These are phyloP conservation scores for Galeopsomyia nigrocyanea DNA, from an alignment of 2,888 invertebrate species.

Conservation along the genomic window DNA sequence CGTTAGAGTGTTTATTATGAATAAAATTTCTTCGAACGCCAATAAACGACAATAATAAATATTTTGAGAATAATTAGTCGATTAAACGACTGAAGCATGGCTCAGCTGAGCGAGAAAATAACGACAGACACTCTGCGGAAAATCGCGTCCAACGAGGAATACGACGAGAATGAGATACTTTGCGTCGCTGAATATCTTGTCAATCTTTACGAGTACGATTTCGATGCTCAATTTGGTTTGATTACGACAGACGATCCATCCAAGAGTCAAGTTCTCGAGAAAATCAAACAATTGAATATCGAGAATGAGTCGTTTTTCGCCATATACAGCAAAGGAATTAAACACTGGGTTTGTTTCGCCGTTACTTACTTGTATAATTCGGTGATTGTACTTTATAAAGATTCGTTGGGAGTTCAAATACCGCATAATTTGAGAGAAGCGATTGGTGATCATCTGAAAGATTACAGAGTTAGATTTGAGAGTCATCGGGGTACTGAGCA, in stretches of 20 bases:
- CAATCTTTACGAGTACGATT: constrained; percentile 40
- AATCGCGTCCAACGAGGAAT: constrained; percentile 47
- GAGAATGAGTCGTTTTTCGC: constrained; percentile 33
- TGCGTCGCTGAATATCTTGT: constrained; percentile 44
- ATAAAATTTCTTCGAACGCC: no score
- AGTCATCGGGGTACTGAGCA: constrained; percentile 45
- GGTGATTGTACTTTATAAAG: constrained; percentile 42
- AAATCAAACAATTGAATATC: constrained; percentile 15
- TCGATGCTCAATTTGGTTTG: constrained; percentile 38
- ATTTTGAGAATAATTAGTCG: not conserved
- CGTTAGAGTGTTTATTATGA: no score
- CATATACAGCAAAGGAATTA: constrained; percentile 20
- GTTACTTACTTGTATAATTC: constrained; percentile 26
- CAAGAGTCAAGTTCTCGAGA: constrained; percentile 3
- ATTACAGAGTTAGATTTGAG: constrained; percentile 33
- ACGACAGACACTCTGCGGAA: constrained; percentile 43
- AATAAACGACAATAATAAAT: no score
- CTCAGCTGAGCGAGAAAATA: constrained; percentile 37
- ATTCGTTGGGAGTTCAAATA: constrained; percentile 39
- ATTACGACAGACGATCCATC: constrained; percentile 21
- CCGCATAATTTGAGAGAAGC: constrained; percentile 33
- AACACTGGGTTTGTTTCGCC: constrained; percentile 45
- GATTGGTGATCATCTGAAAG: constrained; percentile 28
- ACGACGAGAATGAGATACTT: constrained; percentile 44
- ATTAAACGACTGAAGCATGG: constrained; percentile 5